Evolutionary conservation across 2,797 vertebrate genomes (phyloP).

Genomic region (Denticeps clupeoides): DNA sequence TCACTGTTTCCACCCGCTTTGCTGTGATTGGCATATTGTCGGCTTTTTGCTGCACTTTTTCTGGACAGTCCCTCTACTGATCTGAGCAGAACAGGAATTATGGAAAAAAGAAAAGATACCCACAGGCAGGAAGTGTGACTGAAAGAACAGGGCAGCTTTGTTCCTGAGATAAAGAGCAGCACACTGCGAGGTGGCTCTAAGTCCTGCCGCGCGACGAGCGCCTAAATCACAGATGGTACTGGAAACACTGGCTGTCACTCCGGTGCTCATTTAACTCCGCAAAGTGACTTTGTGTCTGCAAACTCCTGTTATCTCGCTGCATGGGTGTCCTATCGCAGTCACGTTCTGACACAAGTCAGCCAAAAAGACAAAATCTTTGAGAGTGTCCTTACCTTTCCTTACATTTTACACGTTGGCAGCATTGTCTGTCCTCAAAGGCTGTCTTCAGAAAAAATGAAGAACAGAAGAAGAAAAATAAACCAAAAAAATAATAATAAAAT

Average conservation of each 20-base stretch:
- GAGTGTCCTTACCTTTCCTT: conserved; percentile 26
- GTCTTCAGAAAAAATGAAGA: background rate
- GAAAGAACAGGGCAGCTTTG: conserved; percentile 22
- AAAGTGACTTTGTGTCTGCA: conserved; percentile 28
- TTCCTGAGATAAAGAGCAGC: conserved; percentile 15
- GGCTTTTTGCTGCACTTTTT: conserved; percentile 26
- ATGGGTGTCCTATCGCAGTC: conserved; percentile 24
- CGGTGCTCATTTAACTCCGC: conserved; percentile 18
- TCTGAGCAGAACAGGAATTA: conserved; percentile 37
- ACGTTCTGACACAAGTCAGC: conserved; percentile 19
- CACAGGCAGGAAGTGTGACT: conserved; percentile 12
- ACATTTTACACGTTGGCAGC: conserved; percentile 13
- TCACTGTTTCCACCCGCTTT: conserved; percentile 49
- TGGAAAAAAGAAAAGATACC: conserved; percentile 12
- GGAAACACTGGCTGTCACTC: conserved; percentile 16
- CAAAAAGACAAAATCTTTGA: conserved; percentile 14
- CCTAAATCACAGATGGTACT: conserved; percentile 22
- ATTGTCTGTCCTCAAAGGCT: conserved; percentile 16
- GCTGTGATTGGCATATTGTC: conserved; percentile 28
- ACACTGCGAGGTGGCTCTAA: conserved; percentile 2
- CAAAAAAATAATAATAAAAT: conserved; percentile 12
- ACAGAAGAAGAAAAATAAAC: background rate
- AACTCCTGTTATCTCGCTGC: conserved; percentile 18
- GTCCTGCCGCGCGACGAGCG: conserved; percentile 2
- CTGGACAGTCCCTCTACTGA: conserved; percentile 33